phyloP scores from a whole-genome alignment of 2,113 vertebrate species.

The Albula glossodonta region DNA sequence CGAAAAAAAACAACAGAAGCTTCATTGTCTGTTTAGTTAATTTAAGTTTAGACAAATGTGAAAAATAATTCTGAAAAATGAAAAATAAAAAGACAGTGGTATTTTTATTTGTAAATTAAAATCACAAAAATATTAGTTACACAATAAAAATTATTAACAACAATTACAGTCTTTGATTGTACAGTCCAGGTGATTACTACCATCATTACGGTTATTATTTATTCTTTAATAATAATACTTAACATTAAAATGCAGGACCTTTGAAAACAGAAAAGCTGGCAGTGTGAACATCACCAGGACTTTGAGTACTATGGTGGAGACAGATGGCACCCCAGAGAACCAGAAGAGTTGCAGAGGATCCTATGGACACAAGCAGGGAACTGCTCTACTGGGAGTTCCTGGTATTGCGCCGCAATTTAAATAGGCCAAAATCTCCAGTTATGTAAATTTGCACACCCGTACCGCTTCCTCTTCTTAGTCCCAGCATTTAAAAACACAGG shows the following conservation, averaged over 20 bases:
- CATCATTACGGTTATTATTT: constrained; percentile 66
- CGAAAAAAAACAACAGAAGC: not conserved
- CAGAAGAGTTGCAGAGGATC: not conserved
- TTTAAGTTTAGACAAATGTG: not conserved
- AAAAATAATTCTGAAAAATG: constrained; percentile 6
- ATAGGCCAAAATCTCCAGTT: not conserved
- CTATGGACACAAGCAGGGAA: not conserved
- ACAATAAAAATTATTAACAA: constrained; percentile 78
- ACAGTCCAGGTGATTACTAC: constrained; percentile 76
- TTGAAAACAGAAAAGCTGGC: constrained; percentile 62
- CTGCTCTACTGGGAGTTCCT: not conserved
- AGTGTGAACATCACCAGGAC: constrained; percentile 57
- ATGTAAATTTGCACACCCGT: not conserved
- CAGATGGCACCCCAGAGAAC: not conserved
- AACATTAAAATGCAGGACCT: constrained; percentile 65
- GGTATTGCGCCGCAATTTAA: not conserved
- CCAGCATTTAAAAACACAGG: not conserved
- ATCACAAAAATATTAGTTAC: constrained; percentile 78
- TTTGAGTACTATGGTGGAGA: not conserved
- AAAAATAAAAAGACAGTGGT: constrained; percentile 72
- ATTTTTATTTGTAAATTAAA: constrained; percentile 78
- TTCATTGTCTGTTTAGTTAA: not conserved
- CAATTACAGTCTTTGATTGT: constrained; percentile 77
- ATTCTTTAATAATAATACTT: constrained; percentile 63
- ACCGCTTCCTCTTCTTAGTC: not conserved